Evolutionary conservation across 2,888 invertebrate species (phyloP), one percentile per base, ranked within the genome.

Genomic region (Hofmannophila pseudospretella): DNA sequence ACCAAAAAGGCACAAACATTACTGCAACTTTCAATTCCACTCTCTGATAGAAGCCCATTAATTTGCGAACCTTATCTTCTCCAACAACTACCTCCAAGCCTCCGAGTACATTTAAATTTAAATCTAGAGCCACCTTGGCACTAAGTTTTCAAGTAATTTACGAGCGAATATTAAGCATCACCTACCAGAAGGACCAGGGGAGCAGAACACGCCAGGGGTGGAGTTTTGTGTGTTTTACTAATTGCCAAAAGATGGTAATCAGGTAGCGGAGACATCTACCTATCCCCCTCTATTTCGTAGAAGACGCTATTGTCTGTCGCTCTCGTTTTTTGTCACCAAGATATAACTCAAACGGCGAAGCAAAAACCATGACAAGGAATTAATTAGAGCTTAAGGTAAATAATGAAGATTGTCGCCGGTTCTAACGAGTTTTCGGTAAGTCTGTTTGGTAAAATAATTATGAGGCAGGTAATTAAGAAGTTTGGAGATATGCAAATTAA

Each of bases 181-280:
- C 84, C 82, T 84, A 82, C 82, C 84, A 78, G 78, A 78, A 80
- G 76, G 82, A 81, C 84, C 84, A 78, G 80, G 81, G 82, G 78
- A 69, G 54, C 73, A 73, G 79, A 78, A 85, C 85, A 87, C 63
- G 81, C 73, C 76, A 77, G 78, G 86, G 88, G 88, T 81, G 88
- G 88, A 88, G 88, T 88, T 88, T 88, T 88, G 88, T 88, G 84
- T 88, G 88, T 88, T 88, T 88, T 88, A 88, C 89, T 89, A 88
- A 88, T 88, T 88, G 87, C 87, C 72, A 86, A 88, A 88, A 88
- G 88, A 89, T 89, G 88, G 79, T 87, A 88, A 88, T 88, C 86
- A 81, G 84, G 71, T 80, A 63, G 62, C 58, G 52, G 71, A 76
- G 73, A 79, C 62, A 45, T 67, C 60, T 51, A 52, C 39, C 66